Percentiles rank a stretch among this genome's conserved stretches.
phyloP scores from a whole-genome alignment of 2,113 vertebrate genomes.

The Anarhynchus alexandrinus region DNA sequence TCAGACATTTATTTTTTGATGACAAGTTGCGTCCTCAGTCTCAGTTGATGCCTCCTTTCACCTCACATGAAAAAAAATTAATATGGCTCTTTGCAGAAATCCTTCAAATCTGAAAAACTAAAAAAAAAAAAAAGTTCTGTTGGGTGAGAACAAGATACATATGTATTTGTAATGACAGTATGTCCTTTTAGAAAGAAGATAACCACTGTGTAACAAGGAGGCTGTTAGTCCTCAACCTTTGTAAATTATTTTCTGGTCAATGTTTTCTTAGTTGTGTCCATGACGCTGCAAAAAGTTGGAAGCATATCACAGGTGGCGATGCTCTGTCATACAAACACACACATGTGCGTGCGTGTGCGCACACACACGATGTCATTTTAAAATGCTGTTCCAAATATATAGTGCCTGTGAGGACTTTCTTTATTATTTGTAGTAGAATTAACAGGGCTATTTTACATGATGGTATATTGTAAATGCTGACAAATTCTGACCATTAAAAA shows the following conservation, averaged over 20 bases:
- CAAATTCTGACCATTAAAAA: background rate
- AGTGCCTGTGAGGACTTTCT: background rate
- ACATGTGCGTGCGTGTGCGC: background rate
- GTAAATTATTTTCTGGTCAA: background rate
- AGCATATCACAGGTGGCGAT: background rate
- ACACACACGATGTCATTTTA: background rate
- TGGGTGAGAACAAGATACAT: conserved; percentile 15
- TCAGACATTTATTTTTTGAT: background rate
- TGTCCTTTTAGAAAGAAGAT: conserved; percentile 4
- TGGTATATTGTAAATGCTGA: background rate
- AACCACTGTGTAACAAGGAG: conserved; percentile 6
- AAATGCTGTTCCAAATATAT: background rate
- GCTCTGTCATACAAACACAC: background rate
- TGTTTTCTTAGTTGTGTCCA: background rate
- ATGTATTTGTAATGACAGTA: conserved; percentile 17
- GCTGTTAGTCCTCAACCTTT: background rate
- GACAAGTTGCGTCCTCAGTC: background rate
- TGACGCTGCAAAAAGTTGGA: background rate
- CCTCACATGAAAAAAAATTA: background rate
- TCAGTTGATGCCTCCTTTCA: background rate
- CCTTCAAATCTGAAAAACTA: conserved; percentile 1
- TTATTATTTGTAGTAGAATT: background rate
- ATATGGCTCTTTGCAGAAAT: background rate
- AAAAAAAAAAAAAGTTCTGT: background rate
- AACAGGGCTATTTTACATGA: background rate